Evolutionary conservation across 2,888 invertebrate genomes (phyloP).

Genomic region (Macrophya alboannulata): DNA sequence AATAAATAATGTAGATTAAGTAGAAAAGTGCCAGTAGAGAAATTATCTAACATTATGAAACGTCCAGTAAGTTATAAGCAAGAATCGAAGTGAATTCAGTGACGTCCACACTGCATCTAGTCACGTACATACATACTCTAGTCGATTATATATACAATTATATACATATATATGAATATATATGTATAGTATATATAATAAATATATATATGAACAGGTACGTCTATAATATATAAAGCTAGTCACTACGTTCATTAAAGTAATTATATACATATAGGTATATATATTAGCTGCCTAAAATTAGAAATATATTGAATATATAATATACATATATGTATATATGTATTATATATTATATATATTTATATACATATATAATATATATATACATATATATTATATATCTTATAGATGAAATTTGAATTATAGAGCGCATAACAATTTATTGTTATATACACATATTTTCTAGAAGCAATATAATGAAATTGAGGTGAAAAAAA

Average conservation of each 20-base stretch:
- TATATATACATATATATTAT: constrained; percentile 63
- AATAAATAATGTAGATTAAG: constrained; percentile 66
- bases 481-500: constrained; percentile 42
- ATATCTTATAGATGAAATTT: constrained; percentile 54
- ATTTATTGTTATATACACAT: constrained; percentile 73
- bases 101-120: constrained; percentile 78
- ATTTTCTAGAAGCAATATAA: constrained; percentile 75
- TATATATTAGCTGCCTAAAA: constrained; percentile 26
- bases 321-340: constrained; percentile 63
- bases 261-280: not conserved
- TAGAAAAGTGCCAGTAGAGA: constrained; percentile 79
- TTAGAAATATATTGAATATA: constrained; percentile 57
- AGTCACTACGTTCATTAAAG: constrained; percentile 43
- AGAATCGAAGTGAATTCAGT: constrained; percentile 65
- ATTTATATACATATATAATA: constrained; percentile 61
- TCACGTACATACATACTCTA: constrained; percentile 64
- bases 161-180: constrained; percentile 62
- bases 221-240: constrained; percentile 11
- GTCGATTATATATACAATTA: constrained; percentile 57
- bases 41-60: constrained; percentile 68
- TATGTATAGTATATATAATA: constrained; percentile 58
- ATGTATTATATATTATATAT: constrained; percentile 62
- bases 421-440: constrained; percentile 54
- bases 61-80: constrained; percentile 79
- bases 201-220: constrained; percentile 64